Base-by-base conservation (phyloP, 2,113 vertebrate species). In the Pongo abelii region DNA sequence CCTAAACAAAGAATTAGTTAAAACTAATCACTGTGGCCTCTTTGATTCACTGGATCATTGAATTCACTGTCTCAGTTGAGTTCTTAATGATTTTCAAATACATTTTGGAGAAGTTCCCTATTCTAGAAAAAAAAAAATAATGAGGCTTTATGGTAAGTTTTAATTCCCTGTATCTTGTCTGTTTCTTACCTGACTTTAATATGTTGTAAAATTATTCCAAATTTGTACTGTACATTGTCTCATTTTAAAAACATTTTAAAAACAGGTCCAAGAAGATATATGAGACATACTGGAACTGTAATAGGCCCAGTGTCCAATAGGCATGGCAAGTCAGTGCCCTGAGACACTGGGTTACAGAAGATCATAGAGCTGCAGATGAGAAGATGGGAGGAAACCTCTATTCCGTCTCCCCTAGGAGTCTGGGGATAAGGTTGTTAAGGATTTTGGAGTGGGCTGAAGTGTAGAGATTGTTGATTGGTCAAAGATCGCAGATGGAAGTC, bases 1-100 rank as follows among this genome's bases (percentile, higher is more conserved):
- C 90, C 84, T 93, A 97, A 97, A 93, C 61, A 95, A 96, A 96
- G 61, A 97, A 96, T 81, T 85, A 64, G 91, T 93, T 97, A 72
- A 84, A 67, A 96, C 35, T 85, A 92, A 95, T 94, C 80, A 70
- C 70, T 67, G 50, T 40, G 80, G 48, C n/a, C 79, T 95, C 83
- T 96, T 93, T 94, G 69, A 97, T 81, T 97, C 96, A 80, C 93
- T 61, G n/a, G 46, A 64, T 97, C 59, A 96, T 93, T 97, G 85
- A 97, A 94, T 92, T 96, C 50, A 46, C 81, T 91, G 55, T 94
- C 89, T 95, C 61, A 4, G 74, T 86, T 94, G 87, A 89, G 50
- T 89, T 97, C 43, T 84, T 94, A 91, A 94, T 81, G 87, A 92
- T 90, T 96, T 95, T 89, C 69, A 94, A 75, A 90, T 79, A 70